Percentiles rank a stretch among this genome's conserved stretches.
Conservation (phyloP, 1,140 invertebrate species). For the Hylaeus volcanicus region DNA sequence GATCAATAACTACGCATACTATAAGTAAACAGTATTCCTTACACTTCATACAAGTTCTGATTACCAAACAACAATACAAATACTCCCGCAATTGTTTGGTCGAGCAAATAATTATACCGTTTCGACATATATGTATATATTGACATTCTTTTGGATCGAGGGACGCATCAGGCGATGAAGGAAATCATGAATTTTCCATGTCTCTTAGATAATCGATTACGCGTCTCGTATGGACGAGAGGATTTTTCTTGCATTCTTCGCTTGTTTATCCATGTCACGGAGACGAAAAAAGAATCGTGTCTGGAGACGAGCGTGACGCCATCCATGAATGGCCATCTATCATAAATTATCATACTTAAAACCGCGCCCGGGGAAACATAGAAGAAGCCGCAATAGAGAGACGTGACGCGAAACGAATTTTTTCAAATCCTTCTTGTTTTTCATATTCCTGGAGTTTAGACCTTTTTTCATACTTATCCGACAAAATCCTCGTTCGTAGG, state of each 20-base stretch:
- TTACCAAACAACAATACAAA: no score
- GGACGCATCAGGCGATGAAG: no score
- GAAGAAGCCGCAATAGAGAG: not conserved
- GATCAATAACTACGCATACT: no score
- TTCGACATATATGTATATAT: not conserved
- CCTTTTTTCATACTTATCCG: not conserved
- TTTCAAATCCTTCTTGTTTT: conserved; percentile 2
- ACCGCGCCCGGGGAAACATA: conserved; percentile 2
- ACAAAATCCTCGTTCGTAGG: not conserved
- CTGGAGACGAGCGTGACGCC: conserved; percentile 41
- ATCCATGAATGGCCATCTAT: conserved; percentile 17
- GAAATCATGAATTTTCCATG: conserved; percentile 19
- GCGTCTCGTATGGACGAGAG: conserved; percentile 16
- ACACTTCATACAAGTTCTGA: no score
- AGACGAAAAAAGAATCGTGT: conserved; percentile 32
- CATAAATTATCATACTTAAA: conserved; percentile 65
- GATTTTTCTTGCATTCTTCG: conserved; percentile 46
- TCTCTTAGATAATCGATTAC: conserved; percentile 56
- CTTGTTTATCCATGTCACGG: conserved; percentile 37
- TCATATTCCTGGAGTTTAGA: not conserved
- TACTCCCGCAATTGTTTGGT: no score
- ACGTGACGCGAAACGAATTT: conserved; percentile 47
- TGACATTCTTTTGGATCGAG: not conserved
- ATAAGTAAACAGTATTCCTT: no score
- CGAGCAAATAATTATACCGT: no score